Evolutionary conservation across 2,113 vertebrate species (phyloP).

Genomic region (Sinocyclocheilus rhinocerous): DNA sequence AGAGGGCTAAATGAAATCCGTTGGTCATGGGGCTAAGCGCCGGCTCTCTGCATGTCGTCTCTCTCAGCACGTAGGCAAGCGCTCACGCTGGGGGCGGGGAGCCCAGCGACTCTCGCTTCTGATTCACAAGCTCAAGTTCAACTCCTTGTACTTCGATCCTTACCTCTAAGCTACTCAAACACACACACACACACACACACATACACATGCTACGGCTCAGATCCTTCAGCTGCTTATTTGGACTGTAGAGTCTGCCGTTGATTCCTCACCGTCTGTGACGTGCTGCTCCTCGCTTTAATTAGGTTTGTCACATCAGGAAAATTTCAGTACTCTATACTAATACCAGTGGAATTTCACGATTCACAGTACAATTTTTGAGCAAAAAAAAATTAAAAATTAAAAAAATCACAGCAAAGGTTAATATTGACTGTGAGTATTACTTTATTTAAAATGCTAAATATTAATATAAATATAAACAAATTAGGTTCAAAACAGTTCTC

Average conservation of each 20-base stretch:
- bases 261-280: not conserved
- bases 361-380: not conserved
- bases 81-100: not conserved
- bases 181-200: conserved; percentile 40
- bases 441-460: no score
- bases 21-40: conserved; percentile 49
- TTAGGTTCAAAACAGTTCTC: no score
- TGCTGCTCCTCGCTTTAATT: conserved; percentile 7
- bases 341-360: not conserved
- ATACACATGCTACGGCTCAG: conserved; percentile 1
- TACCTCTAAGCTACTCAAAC: conserved; percentile 34
- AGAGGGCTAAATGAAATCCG: conserved; percentile 57
- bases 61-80: conserved; percentile 41
- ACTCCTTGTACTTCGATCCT: conserved; percentile 38
- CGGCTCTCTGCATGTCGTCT: not conserved
- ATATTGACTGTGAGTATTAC: no score
- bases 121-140: conserved; percentile 50
- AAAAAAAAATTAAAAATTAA: not conserved
- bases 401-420: no score
- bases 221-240: conserved; percentile 21
- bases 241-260: not conserved
- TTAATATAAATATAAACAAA: no score
- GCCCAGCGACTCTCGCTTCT: not conserved
- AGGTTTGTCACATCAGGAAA: not conserved
- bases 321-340: not conserved